A percentile compares a stretch with the other conserved stretches of the same genome.
These are phyloP conservation scores for Oreotrochilus melanogaster DNA, from an alignment of 2,113 vertebrate genomes.

Conservation along the genomic window DNA sequence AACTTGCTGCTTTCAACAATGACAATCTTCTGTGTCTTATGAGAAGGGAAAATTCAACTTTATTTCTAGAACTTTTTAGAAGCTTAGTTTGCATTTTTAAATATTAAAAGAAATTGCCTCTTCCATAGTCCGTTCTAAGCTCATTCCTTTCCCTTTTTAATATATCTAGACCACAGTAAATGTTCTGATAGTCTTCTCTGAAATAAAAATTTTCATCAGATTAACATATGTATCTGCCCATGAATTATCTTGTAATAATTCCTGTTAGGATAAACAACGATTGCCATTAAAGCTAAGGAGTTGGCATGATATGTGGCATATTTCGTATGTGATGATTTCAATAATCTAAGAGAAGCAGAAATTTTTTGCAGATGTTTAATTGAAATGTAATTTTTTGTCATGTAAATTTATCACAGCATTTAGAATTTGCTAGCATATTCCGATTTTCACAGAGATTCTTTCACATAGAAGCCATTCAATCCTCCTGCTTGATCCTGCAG, in stretches of 20 bases:
- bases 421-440: conserved; percentile 8
- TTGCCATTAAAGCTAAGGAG: not conserved
- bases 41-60: not conserved
- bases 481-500: conserved; percentile 59
- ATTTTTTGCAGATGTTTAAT: not conserved
- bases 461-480: conserved; percentile 40
- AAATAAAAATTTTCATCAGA: not conserved
- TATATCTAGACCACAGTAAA: not conserved
- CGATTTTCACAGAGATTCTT: conserved; percentile 32
- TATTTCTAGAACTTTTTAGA: not conserved
- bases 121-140: not conserved
- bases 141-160: not conserved
- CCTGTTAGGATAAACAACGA: not conserved
- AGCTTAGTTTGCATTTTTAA: not conserved
- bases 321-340: not conserved
- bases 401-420: conserved; percentile 10
- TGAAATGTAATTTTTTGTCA: not conserved
- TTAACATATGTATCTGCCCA: not conserved
- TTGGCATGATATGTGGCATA: not conserved
- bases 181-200: not conserved
- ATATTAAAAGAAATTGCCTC: not conserved
- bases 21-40: not conserved
- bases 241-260: not conserved
- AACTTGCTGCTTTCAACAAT: not conserved
- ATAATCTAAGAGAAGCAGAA: not conserved